Conservation (phyloP, 2,113 vertebrate genomes). For the Natator depressus region DNA sequence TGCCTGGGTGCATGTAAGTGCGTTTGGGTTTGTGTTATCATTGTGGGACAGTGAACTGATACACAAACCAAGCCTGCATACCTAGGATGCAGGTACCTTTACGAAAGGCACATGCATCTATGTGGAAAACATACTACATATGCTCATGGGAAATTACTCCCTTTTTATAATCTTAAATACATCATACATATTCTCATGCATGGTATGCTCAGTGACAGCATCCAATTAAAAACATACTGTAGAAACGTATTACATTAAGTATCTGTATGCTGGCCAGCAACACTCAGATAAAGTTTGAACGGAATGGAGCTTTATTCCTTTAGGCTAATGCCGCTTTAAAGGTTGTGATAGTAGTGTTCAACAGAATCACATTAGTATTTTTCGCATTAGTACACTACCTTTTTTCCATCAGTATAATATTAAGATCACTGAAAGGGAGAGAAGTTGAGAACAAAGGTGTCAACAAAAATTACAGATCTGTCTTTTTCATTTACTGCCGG, state of each 20-base stretch:
- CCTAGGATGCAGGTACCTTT: not conserved
- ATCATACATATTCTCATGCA: not conserved
- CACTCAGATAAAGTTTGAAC: not conserved
- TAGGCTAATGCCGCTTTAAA: not conserved
- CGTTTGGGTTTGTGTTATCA: constrained; percentile 25
- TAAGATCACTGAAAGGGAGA: not conserved
- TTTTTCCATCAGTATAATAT: not conserved
- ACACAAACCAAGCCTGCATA: not conserved
- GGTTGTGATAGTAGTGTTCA: not conserved
- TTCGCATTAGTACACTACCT: not conserved
- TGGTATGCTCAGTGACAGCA: constrained; percentile 2
- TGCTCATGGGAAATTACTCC: constrained; percentile 25
- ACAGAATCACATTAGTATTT: not conserved
- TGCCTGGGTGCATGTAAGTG: not conserved
- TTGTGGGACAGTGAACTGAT: not conserved
- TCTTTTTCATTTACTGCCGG: not conserved
- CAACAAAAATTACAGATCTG: not conserved
- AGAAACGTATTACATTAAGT: not conserved
- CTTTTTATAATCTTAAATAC: not conserved
- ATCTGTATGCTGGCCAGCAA: not conserved
- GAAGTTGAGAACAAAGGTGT: not conserved
- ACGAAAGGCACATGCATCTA: not conserved
- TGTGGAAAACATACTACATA: not conserved
- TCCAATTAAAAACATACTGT: not conserved
- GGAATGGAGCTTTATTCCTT: not conserved